Conservation (phyloP, 2,113 vertebrate species). For the Centropus unirufus region DNA sequence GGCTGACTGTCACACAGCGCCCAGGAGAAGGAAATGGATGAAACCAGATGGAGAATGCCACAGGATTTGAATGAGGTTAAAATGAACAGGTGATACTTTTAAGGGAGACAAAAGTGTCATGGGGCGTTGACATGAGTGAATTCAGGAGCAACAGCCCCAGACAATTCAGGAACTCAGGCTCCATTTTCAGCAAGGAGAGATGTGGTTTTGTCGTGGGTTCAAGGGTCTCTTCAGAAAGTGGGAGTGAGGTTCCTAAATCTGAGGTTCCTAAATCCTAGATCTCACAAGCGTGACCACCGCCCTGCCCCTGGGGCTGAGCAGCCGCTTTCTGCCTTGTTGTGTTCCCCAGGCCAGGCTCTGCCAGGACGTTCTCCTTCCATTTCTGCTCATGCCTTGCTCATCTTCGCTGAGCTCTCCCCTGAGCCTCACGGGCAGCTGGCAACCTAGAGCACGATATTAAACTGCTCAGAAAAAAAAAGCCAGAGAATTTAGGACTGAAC, state of each 20-base stretch:
- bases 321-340: neutral
- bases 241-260: neutral
- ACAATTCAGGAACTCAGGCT: neutral
- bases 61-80: neutral
- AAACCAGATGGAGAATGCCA: neutral
- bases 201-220: neutral
- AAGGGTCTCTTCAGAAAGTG: neutral
- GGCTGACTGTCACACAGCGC: neutral
- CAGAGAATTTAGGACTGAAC: neutral
- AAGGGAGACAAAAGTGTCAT: neutral
- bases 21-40: neutral
- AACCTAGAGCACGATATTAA: neutral
- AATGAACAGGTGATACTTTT: fast-evolving
- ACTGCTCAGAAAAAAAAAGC: neutral
- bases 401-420: neutral
- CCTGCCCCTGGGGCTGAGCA: neutral
- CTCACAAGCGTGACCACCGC: fast-evolving
- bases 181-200: neutral
- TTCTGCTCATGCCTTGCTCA: neutral
- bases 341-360: neutral
- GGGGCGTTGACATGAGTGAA: no score
- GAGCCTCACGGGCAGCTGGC: fast-evolving
- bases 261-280: neutral
- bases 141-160: neutral
- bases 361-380: neutral